Conservation (phyloP, 1,140 invertebrate genomes). For the Heliconius eleuchia region DNA sequence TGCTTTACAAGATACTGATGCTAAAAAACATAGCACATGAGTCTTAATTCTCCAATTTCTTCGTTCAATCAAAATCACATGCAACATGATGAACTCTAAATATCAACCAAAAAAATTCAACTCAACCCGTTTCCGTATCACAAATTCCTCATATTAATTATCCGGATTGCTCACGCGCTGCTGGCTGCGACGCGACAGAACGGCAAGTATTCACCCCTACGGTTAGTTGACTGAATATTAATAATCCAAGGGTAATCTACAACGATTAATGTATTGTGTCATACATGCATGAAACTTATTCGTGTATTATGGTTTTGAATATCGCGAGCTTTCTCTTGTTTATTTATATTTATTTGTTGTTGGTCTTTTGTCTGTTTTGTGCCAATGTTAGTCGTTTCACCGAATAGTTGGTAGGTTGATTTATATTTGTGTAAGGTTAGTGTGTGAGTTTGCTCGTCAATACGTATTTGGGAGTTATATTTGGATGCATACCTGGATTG, state of each 20-base stretch:
- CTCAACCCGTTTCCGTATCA: neutral
- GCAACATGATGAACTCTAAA: too few species aligned
- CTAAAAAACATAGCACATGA: too few species aligned
- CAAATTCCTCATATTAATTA: constrained; percentile 55
- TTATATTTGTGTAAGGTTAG: neutral
- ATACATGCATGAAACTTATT: constrained; percentile 36
- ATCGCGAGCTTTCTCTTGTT: neutral
- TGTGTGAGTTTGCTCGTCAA: neutral
- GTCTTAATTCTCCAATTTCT: too few species aligned
- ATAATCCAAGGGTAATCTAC: constrained; percentile 59
- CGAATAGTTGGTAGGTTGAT: neutral
- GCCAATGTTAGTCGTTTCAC: neutral
- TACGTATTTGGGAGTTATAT: too few species aligned
- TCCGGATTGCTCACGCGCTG: constrained; percentile 55
- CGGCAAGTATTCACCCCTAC: constrained; percentile 57
- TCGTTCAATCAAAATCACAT: too few species aligned
- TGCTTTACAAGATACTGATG: too few species aligned
- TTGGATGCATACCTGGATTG: too few species aligned
- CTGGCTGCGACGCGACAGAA: constrained; percentile 50
- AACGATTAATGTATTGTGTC: constrained; percentile 54
- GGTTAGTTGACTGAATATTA: constrained; percentile 57
- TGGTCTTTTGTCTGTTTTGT: neutral
- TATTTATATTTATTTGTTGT: constrained; percentile 13
- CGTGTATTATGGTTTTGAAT: constrained; percentile 27
- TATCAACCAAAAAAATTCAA: neutral